Conservation (phyloP, 2,888 invertebrate species). For the Strigamia transsilvanica region DNA sequence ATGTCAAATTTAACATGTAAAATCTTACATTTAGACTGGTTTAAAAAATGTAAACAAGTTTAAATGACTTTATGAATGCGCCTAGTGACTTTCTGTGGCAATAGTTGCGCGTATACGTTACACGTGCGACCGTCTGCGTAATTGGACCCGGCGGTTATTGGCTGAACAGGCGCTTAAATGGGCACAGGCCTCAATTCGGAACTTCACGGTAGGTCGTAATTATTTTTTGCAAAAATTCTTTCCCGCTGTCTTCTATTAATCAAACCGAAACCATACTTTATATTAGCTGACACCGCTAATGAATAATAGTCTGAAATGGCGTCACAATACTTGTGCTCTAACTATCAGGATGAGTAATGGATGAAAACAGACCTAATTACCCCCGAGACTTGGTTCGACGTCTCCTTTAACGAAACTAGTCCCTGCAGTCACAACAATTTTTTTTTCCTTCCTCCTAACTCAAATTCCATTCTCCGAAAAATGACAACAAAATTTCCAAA, state of each 20-base stretch:
- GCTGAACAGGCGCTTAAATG: too few relatives aligned
- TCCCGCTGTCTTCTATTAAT: neutral
- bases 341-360: constrained; percentile 21
- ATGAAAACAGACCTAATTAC: constrained; percentile 20
- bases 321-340: neutral
- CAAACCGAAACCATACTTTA: constrained; percentile 1
- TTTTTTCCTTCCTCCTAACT: neutral
- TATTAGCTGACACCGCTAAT: neutral
- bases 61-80: too few relatives aligned
- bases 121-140: too few relatives aligned
- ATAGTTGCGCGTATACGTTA: too few relatives aligned
- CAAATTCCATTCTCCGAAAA: neutral
- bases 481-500: constrained; percentile 16
- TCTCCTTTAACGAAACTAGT: neutral
- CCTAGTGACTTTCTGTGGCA: too few relatives aligned
- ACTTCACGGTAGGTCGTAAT: too few relatives aligned
- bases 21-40: too few relatives aligned
- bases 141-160: too few relatives aligned
- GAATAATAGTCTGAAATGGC: neutral
- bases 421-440: neutral
- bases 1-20: too few relatives aligned
- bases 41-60: too few relatives aligned
- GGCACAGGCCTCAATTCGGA: too few relatives aligned
- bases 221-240: neutral
- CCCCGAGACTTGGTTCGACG: neutral